Percentiles rank a stretch among this genome's conserved stretches.
phyloP scores from a whole-genome alignment of 2,888 invertebrate genomes.

The Digitonthophagus gazella region DNA sequence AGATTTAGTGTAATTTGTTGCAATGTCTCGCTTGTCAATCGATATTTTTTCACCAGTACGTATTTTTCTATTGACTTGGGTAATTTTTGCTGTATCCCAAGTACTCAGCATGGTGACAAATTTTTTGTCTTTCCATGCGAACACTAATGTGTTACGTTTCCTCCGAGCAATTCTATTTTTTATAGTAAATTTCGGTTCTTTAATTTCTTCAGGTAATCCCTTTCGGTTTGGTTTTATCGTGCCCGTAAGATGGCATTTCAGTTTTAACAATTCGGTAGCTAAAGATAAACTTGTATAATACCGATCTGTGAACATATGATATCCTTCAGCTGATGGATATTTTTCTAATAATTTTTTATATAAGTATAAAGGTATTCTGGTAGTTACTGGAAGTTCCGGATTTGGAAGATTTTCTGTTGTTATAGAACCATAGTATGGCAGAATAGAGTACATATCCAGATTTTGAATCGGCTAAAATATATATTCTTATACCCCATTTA shows the following conservation, averaged over 20 bases:
- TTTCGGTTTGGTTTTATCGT: conserved; percentile 33
- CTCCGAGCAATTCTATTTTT: conserved; percentile 28
- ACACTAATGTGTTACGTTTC: conserved; percentile 31
- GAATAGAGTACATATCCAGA: too few species aligned
- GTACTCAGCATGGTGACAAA: conserved; percentile 17
- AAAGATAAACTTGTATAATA: too few species aligned
- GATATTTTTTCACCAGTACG: conserved; percentile 19
- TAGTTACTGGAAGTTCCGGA: conserved; percentile 23
- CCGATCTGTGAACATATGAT: conserved; percentile 33
- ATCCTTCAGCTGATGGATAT: conserved; percentile 27
- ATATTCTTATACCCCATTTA: too few species aligned
- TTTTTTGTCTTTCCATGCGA: conserved; percentile 27
- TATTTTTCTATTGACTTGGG: conserved; percentile 23
- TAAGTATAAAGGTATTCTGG: conserved; percentile 31
- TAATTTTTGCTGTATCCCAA: too few species aligned
- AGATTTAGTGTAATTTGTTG: conserved; percentile 31
- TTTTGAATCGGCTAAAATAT: too few species aligned
- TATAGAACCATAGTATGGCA: too few species aligned
- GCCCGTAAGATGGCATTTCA: conserved; percentile 33
- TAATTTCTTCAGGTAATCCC: conserved; percentile 29
- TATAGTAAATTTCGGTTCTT: conserved; percentile 27
- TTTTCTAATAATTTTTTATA: conserved; percentile 23
- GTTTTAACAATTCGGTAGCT: conserved; percentile 30
- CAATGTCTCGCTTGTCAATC: conserved; percentile 30
- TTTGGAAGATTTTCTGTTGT: conserved; percentile 25